phyloP scores from a whole-genome alignment of 2,888 invertebrate species.

The Dorcus parallelipipedus region DNA sequence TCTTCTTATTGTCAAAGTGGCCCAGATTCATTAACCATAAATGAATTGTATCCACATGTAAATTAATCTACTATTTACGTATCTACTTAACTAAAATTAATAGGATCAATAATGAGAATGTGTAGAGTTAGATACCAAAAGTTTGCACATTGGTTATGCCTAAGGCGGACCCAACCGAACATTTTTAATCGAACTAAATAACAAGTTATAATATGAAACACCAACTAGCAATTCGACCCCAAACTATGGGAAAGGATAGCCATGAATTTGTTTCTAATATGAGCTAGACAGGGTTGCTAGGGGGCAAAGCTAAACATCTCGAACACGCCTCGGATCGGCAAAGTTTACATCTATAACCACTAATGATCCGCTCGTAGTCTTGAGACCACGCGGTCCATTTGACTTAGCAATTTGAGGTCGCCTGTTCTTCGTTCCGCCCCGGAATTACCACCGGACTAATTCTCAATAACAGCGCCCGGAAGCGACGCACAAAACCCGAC shows the following conservation, averaged over 20 bases:
- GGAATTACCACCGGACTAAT: neutral
- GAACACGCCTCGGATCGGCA: slow-evolving; percentile 23
- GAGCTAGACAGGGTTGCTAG: too few relatives aligned
- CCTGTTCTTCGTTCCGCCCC: slow-evolving; percentile 15
- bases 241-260: too few relatives aligned
- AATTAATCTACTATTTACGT: neutral
- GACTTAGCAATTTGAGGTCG: slow-evolving; percentile 24
- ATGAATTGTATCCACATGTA: neutral
- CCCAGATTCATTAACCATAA: neutral
- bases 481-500: slow-evolving; percentile 18
- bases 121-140: too few relatives aligned
- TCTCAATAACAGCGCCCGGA: slow-evolving; percentile 15
- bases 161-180: too few relatives aligned
- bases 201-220: too few relatives aligned
- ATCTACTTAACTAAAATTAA: too few relatives aligned
- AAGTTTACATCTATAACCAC: slow-evolving; percentile 35
- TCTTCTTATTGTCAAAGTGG: neutral
- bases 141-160: too few relatives aligned
- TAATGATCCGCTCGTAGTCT: slow-evolving; percentile 32
- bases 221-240: too few relatives aligned
- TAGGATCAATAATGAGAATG: too few relatives aligned
- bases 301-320: too few relatives aligned
- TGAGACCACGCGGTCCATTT: slow-evolving; percentile 24
- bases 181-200: too few relatives aligned
- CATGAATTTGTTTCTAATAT: too few relatives aligned